phyloP scores from a whole-genome alignment of 2,888 invertebrate species.

The Drosophila tanythrix region DNA sequence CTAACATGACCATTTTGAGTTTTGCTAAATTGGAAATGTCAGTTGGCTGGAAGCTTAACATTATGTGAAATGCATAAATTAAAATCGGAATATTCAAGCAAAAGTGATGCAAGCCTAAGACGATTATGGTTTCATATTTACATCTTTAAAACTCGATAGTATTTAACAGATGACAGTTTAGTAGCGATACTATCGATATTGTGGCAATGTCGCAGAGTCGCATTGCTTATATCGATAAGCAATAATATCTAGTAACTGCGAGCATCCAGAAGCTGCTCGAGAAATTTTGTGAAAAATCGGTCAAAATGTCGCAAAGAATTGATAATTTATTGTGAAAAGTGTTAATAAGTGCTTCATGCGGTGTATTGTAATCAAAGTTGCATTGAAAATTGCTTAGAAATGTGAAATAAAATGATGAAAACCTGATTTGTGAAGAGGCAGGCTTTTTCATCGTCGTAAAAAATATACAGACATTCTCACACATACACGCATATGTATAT shows the following conservation, averaged over 20 bases:
- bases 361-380: slow-evolving; percentile 30
- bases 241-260: slow-evolving; percentile 30
- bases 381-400: slow-evolving; percentile 47
- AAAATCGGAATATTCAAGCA: background rate
- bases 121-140: background rate
- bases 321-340: slow-evolving; percentile 62
- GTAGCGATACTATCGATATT: slow-evolving; percentile 20
- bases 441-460: slow-evolving; percentile 74
- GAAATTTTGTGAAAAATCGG: slow-evolving; percentile 57
- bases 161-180: background rate
- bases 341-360: slow-evolving; percentile 29
- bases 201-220: slow-evolving; percentile 4
- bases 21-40: background rate
- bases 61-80: background rate
- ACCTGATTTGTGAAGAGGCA: slow-evolving; percentile 78
- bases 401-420: slow-evolving; percentile 65
- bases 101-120: background rate
- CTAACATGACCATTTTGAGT: slow-evolving; percentile 16
- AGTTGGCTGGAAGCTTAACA: background rate
- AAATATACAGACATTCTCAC: slow-evolving; percentile 65
- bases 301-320: slow-evolving; percentile 66
- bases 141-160: background rate
- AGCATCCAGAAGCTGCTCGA: slow-evolving; percentile 55
- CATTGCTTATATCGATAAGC: slow-evolving; percentile 30
- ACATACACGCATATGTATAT: slow-evolving; percentile 34